phyloP scores from a whole-genome alignment of 2,113 vertebrate genomes.

The Bubo scandiacus region DNA sequence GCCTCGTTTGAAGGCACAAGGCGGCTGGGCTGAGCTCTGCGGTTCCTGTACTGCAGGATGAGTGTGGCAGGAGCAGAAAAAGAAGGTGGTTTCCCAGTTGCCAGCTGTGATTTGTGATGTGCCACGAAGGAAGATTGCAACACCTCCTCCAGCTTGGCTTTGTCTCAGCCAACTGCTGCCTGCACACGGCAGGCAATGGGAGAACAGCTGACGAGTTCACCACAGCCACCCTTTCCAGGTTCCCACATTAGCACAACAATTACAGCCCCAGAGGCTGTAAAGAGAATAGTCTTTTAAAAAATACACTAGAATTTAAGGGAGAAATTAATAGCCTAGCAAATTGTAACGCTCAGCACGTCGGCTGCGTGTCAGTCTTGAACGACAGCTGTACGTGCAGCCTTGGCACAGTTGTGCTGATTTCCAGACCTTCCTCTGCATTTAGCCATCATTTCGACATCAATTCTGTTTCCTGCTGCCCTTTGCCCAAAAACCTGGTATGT shows the following conservation, averaged over 20 bases:
- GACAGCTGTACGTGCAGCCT: neutral
- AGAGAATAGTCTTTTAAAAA: conserved; percentile 6
- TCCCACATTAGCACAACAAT: conserved; percentile 32
- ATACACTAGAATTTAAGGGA: neutral
- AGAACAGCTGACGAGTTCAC: neutral
- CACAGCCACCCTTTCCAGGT: neutral
- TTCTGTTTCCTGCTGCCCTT: neutral
- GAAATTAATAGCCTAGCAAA: conserved; percentile 20
- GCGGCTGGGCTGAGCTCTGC: neutral
- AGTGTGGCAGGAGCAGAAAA: neutral
- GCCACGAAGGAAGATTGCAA: neutral
- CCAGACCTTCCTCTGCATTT: neutral
- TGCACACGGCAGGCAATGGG: neutral
- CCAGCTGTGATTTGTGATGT: neutral
- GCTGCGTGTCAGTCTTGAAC: neutral
- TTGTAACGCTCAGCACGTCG: fast-evolving
- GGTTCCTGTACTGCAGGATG: neutral
- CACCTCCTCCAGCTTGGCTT: neutral
- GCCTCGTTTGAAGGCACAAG: neutral
- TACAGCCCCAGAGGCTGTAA: conserved; percentile 4
- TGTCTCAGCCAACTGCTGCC: neutral
- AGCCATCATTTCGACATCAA: neutral
- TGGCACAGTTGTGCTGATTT: neutral
- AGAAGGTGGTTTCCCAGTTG: neutral
- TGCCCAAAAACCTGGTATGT: neutral